Percentiles rank a stretch among this genome's conserved stretches.
These are phyloP conservation scores for Lydus trimaculatus DNA, from an alignment of 2,888 invertebrate species.

Conservation along the genomic window DNA sequence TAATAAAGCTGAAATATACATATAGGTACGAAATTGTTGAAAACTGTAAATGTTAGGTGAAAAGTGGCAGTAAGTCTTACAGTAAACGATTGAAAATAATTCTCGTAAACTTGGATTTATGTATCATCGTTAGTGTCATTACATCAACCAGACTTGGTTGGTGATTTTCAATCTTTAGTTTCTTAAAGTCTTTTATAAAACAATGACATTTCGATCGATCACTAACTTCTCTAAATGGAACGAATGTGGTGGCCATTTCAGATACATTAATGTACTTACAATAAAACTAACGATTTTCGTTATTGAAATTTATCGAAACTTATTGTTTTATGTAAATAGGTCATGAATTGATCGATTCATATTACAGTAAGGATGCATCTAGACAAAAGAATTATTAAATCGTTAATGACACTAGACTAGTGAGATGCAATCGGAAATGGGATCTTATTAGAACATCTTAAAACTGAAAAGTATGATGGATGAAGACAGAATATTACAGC, in stretches of 20 bases:
- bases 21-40: background rate
- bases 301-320: background rate
- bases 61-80: conserved; percentile 20
- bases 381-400: background rate
- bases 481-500: background rate
- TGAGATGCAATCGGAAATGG: background rate
- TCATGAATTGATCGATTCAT: background rate
- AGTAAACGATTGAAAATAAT: conserved; percentile 33
- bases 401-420: background rate
- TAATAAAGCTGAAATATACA: background rate
- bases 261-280: background rate
- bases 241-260: background rate
- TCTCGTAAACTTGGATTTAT: conserved; percentile 29
- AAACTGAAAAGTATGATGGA: background rate
- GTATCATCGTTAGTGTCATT: conserved; percentile 32
- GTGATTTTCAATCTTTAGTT: conserved; percentile 24
- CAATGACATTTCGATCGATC: conserved; percentile 30
- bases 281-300: background rate
- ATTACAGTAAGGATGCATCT: background rate
- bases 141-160: conserved; percentile 22
- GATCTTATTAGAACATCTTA: background rate
- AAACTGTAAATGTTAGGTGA: conserved; percentile 19
- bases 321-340: background rate
- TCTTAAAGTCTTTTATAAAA: conserved; percentile 26
- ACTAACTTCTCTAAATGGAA: conserved; percentile 17